Evolutionary conservation across 2,888 invertebrate species (phyloP).

Genomic region (Steinernema scapterisci): DNA sequence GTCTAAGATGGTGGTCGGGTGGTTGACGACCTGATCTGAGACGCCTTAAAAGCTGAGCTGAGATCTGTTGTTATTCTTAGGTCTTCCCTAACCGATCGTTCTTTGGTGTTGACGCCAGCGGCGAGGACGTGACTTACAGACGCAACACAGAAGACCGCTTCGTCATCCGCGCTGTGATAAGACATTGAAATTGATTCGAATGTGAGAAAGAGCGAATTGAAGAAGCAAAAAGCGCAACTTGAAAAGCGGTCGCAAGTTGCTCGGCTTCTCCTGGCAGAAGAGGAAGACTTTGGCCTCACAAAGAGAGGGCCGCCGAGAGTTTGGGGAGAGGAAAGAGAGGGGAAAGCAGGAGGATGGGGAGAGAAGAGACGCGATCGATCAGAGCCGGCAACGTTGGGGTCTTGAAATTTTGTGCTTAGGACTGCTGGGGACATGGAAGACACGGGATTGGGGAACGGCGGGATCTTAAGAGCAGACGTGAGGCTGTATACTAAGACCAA

Average conservation of each 20-base stretch:
- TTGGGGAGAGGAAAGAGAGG: conserved; percentile 9
- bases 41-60: no score
- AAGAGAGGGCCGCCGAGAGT: conserved; percentile 1
- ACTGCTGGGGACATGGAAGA: not conserved
- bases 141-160: not conserved
- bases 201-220: no score
- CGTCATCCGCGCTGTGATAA: no score
- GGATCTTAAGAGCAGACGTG: no score
- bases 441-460: not conserved
- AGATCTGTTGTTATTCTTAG: no score
- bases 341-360: not conserved
- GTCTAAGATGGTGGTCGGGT: no score
- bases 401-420: not conserved
- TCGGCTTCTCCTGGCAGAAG: no score
- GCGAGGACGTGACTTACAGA: not conserved
- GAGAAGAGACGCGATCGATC: conserved; percentile 25
- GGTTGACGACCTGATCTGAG: conserved; percentile 4
- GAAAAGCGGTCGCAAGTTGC: no score
- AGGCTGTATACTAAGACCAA: no score
- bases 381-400: conserved; percentile 6
- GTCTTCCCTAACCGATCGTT: not conserved
- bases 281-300: not conserved
- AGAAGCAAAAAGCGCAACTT: no score
- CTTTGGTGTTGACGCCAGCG: not conserved
- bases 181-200: no score